Conservation (phyloP, 2,888 invertebrate species). For the Nephrotoma flavescens region DNA sequence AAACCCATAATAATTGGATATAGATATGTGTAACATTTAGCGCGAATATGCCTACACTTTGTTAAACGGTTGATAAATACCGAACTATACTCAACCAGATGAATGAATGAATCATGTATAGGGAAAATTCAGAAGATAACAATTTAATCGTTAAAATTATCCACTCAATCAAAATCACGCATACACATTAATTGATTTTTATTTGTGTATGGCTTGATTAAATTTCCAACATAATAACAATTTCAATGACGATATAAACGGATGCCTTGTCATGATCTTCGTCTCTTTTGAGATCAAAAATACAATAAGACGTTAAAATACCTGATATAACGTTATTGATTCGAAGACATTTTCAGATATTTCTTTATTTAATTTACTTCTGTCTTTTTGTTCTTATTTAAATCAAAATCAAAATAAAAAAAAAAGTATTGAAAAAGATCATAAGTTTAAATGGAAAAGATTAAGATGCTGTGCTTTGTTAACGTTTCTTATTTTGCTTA, state of each 20-base stretch:
- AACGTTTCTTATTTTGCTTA: not conserved
- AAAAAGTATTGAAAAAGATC: not conserved
- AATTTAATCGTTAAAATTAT: not conserved
- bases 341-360: not conserved
- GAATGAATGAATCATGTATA: not conserved
- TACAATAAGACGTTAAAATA: not conserved
- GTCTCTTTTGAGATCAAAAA: not conserved
- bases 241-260: not conserved
- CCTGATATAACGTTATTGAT: not conserved
- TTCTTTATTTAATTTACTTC: not conserved
- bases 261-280: not conserved
- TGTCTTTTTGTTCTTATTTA: not conserved
- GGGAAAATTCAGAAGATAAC: not conserved
- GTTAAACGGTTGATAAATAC: no score
- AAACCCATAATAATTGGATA: no score
- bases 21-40: no score
- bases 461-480: not conserved
- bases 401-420: not conserved
- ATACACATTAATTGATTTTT: not conserved
- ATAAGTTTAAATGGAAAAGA: not conserved
- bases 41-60: no score
- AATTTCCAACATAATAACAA: not conserved
- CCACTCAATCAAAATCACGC: not conserved
- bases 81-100: not conserved
- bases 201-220: not conserved